Evolutionary conservation across 2,113 vertebrate species (phyloP), one percentile per base, ranked within the genome.

Genomic region (Oncorhynchus mykiss): DNA sequence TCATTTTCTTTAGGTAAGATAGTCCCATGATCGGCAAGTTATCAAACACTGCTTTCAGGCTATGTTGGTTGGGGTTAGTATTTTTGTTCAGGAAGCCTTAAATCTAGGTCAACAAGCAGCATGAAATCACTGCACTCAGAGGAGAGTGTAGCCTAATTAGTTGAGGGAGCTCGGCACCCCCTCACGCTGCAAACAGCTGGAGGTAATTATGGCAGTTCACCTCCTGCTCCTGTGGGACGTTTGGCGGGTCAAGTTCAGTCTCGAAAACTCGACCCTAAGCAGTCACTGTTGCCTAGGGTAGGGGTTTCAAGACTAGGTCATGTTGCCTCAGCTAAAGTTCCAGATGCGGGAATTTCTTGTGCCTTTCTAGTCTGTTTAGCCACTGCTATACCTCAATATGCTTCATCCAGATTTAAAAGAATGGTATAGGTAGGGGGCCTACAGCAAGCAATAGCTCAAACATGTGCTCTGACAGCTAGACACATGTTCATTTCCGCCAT

Each of bases 71-170:
- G 39, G 8, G 39, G 39, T 2, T 45, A 11, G 8, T 45, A 11
- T 45, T 45, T 45, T 45, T 45, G 9, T 11, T 45, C 39, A 45
- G 39, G 9, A 45, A 45, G 39, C 39, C 39, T 54, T 54, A 54
- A 87, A 93, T 90, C 77, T 91, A 82, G 91, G 88, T 94, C 88
- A 91, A 27, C 29, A 74, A 93, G 62, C 89, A 91, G 88, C 87
- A 73, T 80, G 85, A 86, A 45, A 80, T 81, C 77, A 39, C 45
- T 85, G 73, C 75, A 80, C 73, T 76, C 71, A 86, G 82, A 82
- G 79, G 18, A 72, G 48, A 7, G 27, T 68, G 51, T 54, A 18
- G 51, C 51, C 72, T 90, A 85, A 92, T 92, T 90, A 93, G 72
- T 82, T 2, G 39, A 12, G 39, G 48, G 76, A 57, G 59, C 39